Base-by-base conservation (phyloP, 2,797 vertebrate species). In the Psittacula derbiana region DNA sequence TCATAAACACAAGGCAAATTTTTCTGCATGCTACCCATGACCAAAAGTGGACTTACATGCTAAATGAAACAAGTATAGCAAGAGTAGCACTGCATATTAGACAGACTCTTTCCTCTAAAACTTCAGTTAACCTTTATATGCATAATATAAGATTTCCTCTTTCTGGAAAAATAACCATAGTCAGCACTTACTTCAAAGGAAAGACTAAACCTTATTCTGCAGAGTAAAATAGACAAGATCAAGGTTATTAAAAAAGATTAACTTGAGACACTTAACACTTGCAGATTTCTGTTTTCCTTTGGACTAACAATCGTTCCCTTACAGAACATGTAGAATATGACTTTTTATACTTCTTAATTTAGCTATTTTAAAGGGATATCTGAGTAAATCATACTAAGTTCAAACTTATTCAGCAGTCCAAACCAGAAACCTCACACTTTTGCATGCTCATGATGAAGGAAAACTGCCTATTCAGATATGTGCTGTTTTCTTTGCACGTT, bases 121-220 rank as follows among this genome's bases (percentile, higher is more conserved):
- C 5, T 62, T 55, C 30, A 67, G 52, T 33, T 61, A 70, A 50
- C 16, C 12, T 81, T 21, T 79, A 3, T 27, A 74, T 41, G 1
- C 8, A 10, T 4, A 47, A 65, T 6, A 1, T 7, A 74, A 74
- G 14, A 81, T 86, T 61, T 72, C 2, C 38, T 40, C 10, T 43
- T 57, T 71, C 38, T 21, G 11, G 24, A 60, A 71, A 67, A 46
- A 17, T 46, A 79, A 43, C 16, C 25, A 23, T 19, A 84, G 33
- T 80, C 67, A 70, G 71, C 12, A 38, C 10, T 79, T 31, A 71
- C 8, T 85, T 87, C 74, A 91, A 92, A 93, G 30, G 69, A 58
- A 95, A 94, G 19, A 25, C 74, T 11, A 72, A 92, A 75, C 14
- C 16, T 41, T 62, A 47, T 60, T 84, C 27, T 86, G 41, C 88